Percentiles rank a stretch among this genome's conserved stretches.
These are phyloP conservation scores for Blastobasis adustella DNA, from an alignment of 2,888 invertebrate genomes.

Conservation along the genomic window DNA sequence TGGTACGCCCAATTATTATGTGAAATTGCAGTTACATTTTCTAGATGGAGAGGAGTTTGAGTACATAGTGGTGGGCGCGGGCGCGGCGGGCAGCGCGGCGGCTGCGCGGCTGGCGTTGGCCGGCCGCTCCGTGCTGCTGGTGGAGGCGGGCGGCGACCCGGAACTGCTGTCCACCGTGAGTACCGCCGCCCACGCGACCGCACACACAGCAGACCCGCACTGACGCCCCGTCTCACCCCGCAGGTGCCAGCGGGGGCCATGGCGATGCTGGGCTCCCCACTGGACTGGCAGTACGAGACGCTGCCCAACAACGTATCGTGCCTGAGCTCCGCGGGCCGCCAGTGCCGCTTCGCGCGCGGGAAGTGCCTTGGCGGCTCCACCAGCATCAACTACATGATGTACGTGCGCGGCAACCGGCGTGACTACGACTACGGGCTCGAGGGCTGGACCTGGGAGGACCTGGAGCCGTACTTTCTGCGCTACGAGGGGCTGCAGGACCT, in stretches of 20 bases:
- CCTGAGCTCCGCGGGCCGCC: conserved; percentile 23
- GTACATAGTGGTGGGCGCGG: conserved; percentile 69
- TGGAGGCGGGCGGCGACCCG: conserved; percentile 46
- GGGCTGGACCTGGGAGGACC: conserved; percentile 39
- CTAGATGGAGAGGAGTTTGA: conserved; percentile 53
- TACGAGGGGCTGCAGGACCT: conserved; percentile 31
- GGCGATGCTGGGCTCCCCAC: too few relatives aligned
- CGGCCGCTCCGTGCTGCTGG: conserved; percentile 32
- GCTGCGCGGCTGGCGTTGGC: conserved; percentile 42
- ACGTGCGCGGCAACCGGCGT: conserved; percentile 73
- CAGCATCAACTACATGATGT: conserved; percentile 76
- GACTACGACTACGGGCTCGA: conserved; percentile 79
- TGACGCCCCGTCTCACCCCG: too few relatives aligned
- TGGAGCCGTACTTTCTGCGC: conserved; percentile 32
- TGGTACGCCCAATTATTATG: too few relatives aligned
- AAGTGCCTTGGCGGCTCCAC: conserved; percentile 78
- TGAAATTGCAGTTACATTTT: too few relatives aligned
- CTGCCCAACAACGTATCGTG: conserved; percentile 43
- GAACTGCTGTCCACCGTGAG: conserved; percentile 1
- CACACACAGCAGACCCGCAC: too few relatives aligned
- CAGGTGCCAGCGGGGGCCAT: too few relatives aligned
- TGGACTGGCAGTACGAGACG: conserved; percentile 44
- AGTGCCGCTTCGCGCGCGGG: conserved; percentile 68
- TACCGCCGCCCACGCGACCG: neutral
- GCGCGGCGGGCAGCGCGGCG: conserved; percentile 40